phyloP scores from a whole-genome alignment of 2,888 invertebrate genomes.

The Heteromyza rotundicornis region DNA sequence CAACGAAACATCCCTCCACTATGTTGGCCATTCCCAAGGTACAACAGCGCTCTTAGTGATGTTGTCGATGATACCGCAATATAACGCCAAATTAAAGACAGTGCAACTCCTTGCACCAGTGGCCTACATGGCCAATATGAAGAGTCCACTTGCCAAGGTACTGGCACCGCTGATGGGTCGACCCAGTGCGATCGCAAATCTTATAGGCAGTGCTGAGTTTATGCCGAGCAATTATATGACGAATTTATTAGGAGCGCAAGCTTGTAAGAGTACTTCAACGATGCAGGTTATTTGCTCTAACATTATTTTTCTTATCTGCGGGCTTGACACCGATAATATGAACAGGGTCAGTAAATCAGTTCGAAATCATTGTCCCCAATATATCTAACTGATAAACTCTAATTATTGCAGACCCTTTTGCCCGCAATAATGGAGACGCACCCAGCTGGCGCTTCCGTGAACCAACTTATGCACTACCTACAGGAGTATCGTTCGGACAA shows the following conservation, averaged over 20 bases:
- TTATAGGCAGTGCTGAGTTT: conserved; percentile 66
- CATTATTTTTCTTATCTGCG: conserved; percentile 39
- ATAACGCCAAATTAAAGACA: conserved; percentile 71
- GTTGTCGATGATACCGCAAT: conserved; percentile 71
- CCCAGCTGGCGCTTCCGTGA: conserved; percentile 73
- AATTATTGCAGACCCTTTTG: conserved; percentile 68
- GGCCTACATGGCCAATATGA: conserved; percentile 65
- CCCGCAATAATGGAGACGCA: conserved; percentile 71
- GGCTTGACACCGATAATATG: conserved; percentile 44
- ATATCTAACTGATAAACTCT: conserved; percentile 7
- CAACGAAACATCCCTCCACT: conserved; percentile 69
- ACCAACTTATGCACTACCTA: conserved; percentile 74
- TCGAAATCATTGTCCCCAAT: conserved; percentile 54
- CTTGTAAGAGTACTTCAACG: conserved; percentile 67
- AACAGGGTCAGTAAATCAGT: conserved; percentile 39
- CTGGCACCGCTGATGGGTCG: conserved; percentile 60
- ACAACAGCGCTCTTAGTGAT: conserved; percentile 79
- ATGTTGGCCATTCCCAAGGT: conserved; percentile 72
- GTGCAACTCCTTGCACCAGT: conserved; percentile 77
- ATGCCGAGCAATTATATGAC: conserved; percentile 64
- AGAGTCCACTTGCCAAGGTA: conserved; percentile 62
- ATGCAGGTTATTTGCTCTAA: conserved; percentile 51
- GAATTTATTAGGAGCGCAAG: conserved; percentile 54
- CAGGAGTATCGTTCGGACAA: conserved; percentile 67
- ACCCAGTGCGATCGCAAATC: conserved; percentile 48